Evolutionary conservation across 2,113 vertebrate species (phyloP).

Genomic region (Sus scrofa): DNA sequence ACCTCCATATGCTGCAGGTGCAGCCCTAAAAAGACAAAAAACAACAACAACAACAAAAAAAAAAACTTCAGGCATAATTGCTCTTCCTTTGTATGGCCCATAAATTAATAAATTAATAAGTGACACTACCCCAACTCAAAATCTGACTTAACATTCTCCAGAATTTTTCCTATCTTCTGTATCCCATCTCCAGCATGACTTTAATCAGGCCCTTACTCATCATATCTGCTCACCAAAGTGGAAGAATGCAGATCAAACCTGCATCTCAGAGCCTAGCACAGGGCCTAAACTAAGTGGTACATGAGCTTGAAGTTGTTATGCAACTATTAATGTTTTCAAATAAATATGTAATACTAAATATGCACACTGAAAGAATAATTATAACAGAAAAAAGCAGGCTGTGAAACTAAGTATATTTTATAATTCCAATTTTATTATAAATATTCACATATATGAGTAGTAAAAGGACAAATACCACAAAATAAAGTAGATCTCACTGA

Average conservation of each 20-base stretch:
- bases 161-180: background rate
- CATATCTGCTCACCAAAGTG: background rate
- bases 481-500: background rate
- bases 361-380: background rate
- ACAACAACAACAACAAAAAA: background rate
- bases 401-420: background rate
- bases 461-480: conserved; percentile 23
- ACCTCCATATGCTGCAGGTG: no score
- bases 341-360: background rate
- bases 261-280: background rate
- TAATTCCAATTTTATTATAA: conserved; percentile 44
- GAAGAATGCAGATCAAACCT: background rate
- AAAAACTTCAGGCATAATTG: background rate
- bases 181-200: background rate
- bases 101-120: background rate
- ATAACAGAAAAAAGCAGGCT: conserved; percentile 30
- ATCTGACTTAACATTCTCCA: background rate
- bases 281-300: background rate
- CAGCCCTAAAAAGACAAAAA: no score
- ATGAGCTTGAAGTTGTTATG: background rate
- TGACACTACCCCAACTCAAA: background rate
- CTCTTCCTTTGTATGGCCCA: background rate
- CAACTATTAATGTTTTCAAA: conserved; percentile 11
- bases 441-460: background rate
- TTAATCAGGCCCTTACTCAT: background rate